Base-by-base conservation (phyloP, 2,797 vertebrate species). In the Selene dorsalis region DNA sequence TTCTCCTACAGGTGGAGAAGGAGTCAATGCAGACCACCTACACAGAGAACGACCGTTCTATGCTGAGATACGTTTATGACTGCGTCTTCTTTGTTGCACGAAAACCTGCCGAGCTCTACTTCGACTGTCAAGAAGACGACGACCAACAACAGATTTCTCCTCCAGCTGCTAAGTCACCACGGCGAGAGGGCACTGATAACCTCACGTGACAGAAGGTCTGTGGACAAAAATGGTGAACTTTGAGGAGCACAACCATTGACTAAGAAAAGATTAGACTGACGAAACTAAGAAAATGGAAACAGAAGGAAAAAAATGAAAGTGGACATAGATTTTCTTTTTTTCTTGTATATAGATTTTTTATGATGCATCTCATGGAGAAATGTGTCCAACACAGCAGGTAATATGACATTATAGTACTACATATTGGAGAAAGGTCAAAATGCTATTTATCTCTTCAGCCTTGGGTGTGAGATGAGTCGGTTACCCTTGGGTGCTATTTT, bases 21-120 rank as follows among this genome's bases (percentile, higher is more conserved):
- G 95, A 97, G 88, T 99, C 97, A 1, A 94, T 99, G 48, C 91
- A 96, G 75, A 97, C 96, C 77, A 98, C 97, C n/a, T 99, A 99
- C 92, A 99, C 98, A 76, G 98, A 98, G 93, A 99, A 99, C 58
- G 95, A 96, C 48, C 94, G 95, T 77, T 99, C 98, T 52, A 99
- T 99, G 98, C 93, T 99, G 89, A 97, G 96, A 90, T 98, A 98
- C 83, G 92, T 97, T 89, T 99, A 99, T n/a, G 98, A 99, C 92
- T 99, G 98, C 4, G 95, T 98, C 76, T 96, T 97, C 94, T 99
- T 99, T 88, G 97, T 98, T 77, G 98, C 95, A 63, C 95, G 97
- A 80, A 99, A 99, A 91, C 98, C 97, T 57, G 88, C 92, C 60
- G 67, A 95, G 60, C 67, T 84, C 35, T 77, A 83, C 79, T 90